Conservation (phyloP, 2,113 vertebrate species). For the Larimichthys polyactis region DNA sequence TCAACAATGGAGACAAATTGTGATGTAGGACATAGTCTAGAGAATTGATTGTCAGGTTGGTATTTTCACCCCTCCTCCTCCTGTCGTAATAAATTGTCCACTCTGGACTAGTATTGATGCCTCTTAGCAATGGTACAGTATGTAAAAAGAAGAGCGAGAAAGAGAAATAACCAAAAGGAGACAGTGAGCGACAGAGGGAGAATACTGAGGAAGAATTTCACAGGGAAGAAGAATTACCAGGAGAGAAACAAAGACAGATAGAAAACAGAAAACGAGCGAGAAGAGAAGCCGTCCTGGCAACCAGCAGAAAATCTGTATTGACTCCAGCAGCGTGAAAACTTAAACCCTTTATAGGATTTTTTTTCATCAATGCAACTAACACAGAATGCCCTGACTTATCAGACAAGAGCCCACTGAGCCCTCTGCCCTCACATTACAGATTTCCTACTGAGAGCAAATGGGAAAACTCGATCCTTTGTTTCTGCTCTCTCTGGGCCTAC, state of each 20-base stretch:
- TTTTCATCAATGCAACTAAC: constrained; percentile 71
- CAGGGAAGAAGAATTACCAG: constrained; percentile 44
- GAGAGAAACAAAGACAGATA: constrained; percentile 42
- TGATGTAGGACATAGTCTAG: constrained; percentile 54
- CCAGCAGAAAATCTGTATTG: constrained; percentile 55
- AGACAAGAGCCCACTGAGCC: constrained; percentile 63
- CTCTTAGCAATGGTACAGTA: constrained; percentile 49
- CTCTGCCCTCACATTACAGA: constrained; percentile 79
- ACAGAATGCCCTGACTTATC: constrained; percentile 65
- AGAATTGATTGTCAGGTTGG: constrained; percentile 76
- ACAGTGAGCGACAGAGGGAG: constrained; percentile 34
- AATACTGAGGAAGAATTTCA: constrained; percentile 35
- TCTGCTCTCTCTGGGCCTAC: constrained; percentile 45
- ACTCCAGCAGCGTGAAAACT: constrained; percentile 66
- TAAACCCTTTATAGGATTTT: constrained; percentile 71
- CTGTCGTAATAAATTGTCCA: constrained; percentile 72
- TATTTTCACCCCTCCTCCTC: constrained; percentile 67
- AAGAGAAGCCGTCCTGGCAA: constrained; percentile 32
- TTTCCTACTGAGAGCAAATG: constrained; percentile 68
- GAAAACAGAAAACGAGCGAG: constrained; percentile 39
- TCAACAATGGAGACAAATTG: constrained; percentile 73
- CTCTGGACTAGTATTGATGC: constrained; percentile 71
- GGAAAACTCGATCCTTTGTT: constrained; percentile 69
- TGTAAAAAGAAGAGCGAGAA: constrained; percentile 46
- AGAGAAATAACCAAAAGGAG: constrained; percentile 57